These are phyloP conservation scores for Oncorhynchus gorbuscha DNA, from an alignment of 2,113 vertebrate genomes.

Conservation along the genomic window DNA sequence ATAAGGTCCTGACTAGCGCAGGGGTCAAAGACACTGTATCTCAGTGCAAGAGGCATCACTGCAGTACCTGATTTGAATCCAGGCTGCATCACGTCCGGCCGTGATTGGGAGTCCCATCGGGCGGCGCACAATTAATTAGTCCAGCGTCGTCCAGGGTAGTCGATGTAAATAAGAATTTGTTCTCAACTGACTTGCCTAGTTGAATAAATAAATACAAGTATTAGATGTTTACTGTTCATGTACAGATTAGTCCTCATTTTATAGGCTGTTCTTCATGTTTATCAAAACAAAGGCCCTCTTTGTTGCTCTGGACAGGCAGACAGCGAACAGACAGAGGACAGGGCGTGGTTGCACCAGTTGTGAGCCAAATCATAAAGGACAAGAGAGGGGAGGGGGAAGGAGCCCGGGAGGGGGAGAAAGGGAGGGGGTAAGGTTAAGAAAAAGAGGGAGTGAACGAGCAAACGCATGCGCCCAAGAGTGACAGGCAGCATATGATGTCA, in stretches of 20 bases:
- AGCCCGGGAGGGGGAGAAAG: not conserved
- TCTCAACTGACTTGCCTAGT: too few species aligned
- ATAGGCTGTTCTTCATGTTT: slow-evolving; percentile 36
- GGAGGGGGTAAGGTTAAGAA: not conserved
- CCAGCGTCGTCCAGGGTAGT: too few species aligned
- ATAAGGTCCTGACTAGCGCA: too few species aligned
- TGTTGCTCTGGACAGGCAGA: slow-evolving; percentile 1
- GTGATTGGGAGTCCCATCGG: too few species aligned
- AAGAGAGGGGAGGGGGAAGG: not conserved
- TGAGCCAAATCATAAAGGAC: not conserved
- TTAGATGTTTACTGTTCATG: not conserved
- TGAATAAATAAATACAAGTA: too few species aligned
- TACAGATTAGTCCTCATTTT: slow-evolving; percentile 36
- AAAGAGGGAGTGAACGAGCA: not conserved
- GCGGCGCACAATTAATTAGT: too few species aligned
- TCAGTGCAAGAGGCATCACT: too few species aligned
- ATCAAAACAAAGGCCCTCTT: too few species aligned
- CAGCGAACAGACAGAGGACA: not conserved
- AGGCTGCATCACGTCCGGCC: too few species aligned
- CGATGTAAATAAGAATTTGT: too few species aligned
- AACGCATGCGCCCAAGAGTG: slow-evolving; percentile 30
- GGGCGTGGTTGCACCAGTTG: not conserved
- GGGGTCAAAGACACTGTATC: too few species aligned
- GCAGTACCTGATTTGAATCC: too few species aligned
- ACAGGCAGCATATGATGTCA: slow-evolving; percentile 69